Base-by-base conservation (phyloP, 2,888 invertebrate genomes). In the Serrognathus titanus region DNA sequence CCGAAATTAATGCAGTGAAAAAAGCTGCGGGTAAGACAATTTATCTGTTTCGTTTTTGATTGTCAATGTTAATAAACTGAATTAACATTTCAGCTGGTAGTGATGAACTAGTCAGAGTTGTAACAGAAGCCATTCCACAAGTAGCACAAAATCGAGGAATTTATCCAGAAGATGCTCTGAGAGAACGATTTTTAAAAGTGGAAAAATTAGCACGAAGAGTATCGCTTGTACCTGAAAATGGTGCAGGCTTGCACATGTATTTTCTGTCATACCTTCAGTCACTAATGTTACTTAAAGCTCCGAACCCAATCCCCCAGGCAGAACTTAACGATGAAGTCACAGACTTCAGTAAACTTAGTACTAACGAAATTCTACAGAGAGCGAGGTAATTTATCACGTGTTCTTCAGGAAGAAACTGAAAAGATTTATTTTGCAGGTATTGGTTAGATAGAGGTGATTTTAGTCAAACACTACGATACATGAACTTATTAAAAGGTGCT, bases 361-460 rank as follows among this genome's bases (percentile, higher is more conserved):
- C 95, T 1, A 94, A 90, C 73, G 92, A 94, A 66, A 87, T 98
- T 66, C 83, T 98, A 40, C 88, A 92, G 67, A 85, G 96, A 71
- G 95, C 97, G 11, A 89, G 89, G 92, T 92, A 77, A 72, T 71
- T 49, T 5, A 9, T 40, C 7, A 1, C 40, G 7, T 12, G 7
- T 7, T 6, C 7, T 40, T 40, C 40, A 11, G 11, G 6, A 13
- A 12, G 11, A 40, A 40, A 6, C 7, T 12, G 4, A 0, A 40
- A 5, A 1, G 13, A 40, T 12, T 12, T 40, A 13, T 40, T 40
- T 40, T 69, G 1, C 72, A 92, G 92, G 73, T 92, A 90, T 75
- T 94, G 89, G 85, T 76, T 97, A 55, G 90, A 95, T 65, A 85
- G 88, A 53, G 94, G 92, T n/a, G 90, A 97, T 72, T 82, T 97